These are phyloP conservation scores for Chironomus tepperi DNA, from an alignment of 1,140 invertebrate species.

Conservation along the genomic window DNA sequence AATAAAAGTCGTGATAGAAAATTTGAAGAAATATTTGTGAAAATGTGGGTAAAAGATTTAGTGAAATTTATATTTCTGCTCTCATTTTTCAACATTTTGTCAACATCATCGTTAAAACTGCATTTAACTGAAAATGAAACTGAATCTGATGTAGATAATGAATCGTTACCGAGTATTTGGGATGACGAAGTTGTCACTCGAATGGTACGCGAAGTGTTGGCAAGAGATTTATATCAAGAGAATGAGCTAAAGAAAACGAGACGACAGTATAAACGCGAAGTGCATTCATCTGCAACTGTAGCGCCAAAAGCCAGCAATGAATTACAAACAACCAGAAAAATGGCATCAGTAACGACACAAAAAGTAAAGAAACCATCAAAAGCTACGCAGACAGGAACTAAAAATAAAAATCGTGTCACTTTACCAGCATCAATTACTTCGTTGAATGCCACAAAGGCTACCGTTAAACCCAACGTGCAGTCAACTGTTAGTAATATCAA, in stretches of 20 bases:
- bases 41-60: slow-evolving; percentile 18
- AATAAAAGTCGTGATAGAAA: background rate
- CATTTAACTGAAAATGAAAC: background rate
- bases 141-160: background rate
- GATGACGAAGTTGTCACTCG: background rate
- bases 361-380: background rate
- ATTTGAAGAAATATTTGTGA: background rate
- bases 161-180: slow-evolving; percentile 4
- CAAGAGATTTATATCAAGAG: background rate
- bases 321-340: background rate
- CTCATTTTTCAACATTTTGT: background rate
- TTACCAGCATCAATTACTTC: background rate
- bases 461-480: background rate
- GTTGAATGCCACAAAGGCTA: background rate
- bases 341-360: background rate
- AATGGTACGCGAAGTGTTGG: slow-evolving; percentile 3
- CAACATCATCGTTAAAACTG: background rate
- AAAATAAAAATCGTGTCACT: slow-evolving; percentile 17
- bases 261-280: slow-evolving; percentile 2
- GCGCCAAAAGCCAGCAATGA: background rate
- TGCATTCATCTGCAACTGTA: background rate
- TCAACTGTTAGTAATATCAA: background rate
- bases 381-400: background rate
- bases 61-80: slow-evolving; percentile 15
- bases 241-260: background rate